Base-by-base conservation (phyloP, 1,140 invertebrate species). In the Metopolophium dirhodum region DNA sequence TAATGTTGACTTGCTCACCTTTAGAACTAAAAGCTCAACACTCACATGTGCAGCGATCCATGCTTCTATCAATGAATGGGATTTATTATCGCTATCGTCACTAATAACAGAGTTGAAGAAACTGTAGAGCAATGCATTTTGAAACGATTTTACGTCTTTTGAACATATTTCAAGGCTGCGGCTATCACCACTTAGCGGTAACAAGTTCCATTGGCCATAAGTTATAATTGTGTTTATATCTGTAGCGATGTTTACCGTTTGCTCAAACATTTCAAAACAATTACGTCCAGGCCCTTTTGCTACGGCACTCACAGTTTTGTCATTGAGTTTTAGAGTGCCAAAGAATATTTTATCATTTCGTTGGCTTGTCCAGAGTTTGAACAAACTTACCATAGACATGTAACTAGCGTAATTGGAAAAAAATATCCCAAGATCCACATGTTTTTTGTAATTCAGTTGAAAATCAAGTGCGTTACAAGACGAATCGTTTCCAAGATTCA, bases 261-360 rank as follows among this genome's bases (percentile, higher is more conserved):
- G 47, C 26, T 54, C 23, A 11, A 93, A 93, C 35, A 37, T 35
- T 41, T 57, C 35, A 57, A 35, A 85, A 54, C 30, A 41, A 30
- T 93, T 23, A 54, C 54, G 20, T 41, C 49, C 82, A 6, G 91
- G 35, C 37, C 49, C 41, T 93, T 93, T 93, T 85, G 91, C 91
- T 20, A 93, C 82, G 11, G 35, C 47, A 37, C 2, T 37, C 18
- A 57, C 35, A 57, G 47, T 57, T 20, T 37, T 37, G 23, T 93
- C 54, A 4, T 86, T 51, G 2, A 93, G 26, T 18, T 45, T 57
- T 20, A 93, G 23, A 23, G 45, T 54, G 18, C 91, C 91, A 86
- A 93, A 93, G n/a, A 93, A 93, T 83, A 93, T 93, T 85, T 93
- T 93, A 45, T 86, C 49, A 37, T 86, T 93, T 41, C 6, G 47